These are phyloP conservation scores for Lasaia peninsularis DNA, from an alignment of 1,140 invertebrate species.

Conservation along the genomic window DNA sequence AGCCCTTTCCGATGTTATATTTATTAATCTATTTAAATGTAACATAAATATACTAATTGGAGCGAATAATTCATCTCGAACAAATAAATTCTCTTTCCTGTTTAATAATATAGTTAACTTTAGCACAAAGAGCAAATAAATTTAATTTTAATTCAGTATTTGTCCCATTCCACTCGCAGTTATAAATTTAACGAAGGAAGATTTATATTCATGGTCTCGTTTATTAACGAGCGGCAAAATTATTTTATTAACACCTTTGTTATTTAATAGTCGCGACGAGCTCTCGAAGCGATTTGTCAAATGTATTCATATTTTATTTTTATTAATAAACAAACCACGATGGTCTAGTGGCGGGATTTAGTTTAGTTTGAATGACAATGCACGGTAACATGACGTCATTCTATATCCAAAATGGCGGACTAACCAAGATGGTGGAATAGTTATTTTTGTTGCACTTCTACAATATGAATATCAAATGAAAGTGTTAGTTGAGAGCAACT, in stretches of 20 bases:
- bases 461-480: no score
- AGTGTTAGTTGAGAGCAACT: no score
- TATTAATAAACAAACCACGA: no score
- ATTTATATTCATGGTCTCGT: constrained; percentile 7
- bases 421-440: no score
- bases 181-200: constrained; percentile 10
- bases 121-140: constrained; percentile 1
- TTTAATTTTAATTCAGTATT: constrained; percentile 12
- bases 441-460: no score
- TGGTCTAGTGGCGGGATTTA: no score
- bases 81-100: background rate
- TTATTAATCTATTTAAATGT: no score
- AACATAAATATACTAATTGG: no score
- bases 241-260: constrained; percentile 8
- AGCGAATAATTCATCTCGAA: constrained; percentile 8
- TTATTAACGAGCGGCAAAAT: constrained; percentile 15
- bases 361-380: no score
- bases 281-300: constrained; percentile 1
- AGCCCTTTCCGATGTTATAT: no score
- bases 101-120: background rate
- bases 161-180: background rate
- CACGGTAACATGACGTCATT: no score
- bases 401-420: no score
- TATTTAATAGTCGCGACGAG: constrained; percentile 1
- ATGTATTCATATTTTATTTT: background rate